A percentile compares a stretch with the other conserved stretches of the same genome.
Conservation (phyloP, 2,888 invertebrate genomes). For the Eulithis prunata region DNA sequence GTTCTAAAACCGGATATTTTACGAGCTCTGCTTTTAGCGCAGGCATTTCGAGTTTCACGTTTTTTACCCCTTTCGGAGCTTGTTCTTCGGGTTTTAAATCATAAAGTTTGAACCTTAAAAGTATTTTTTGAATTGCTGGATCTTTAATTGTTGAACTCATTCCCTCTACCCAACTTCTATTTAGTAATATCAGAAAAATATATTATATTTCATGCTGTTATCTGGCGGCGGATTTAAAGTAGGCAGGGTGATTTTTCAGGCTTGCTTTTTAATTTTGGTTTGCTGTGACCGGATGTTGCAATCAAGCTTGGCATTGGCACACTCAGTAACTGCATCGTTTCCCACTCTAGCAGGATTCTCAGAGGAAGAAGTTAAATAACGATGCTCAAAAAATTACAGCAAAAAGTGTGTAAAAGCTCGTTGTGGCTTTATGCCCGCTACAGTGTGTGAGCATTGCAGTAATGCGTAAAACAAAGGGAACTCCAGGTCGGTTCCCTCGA, state of each 20-base stretch:
- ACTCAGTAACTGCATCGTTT: background rate
- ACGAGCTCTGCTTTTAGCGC: constrained; percentile 40
- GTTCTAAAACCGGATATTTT: constrained; percentile 42
- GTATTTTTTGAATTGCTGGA: constrained; percentile 5
- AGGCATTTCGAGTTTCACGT: constrained; percentile 31
- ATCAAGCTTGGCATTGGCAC: background rate
- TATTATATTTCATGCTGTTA: background rate
- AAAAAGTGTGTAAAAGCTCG: constrained; percentile 36
- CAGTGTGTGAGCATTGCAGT: constrained; percentile 53
- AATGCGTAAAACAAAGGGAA: constrained; percentile 73
- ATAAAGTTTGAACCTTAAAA: constrained; percentile 3
- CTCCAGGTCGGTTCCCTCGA: constrained; percentile 71
- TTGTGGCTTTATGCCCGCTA: constrained; percentile 44
- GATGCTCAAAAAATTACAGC: constrained; percentile 13
- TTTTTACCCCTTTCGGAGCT: constrained; percentile 22
- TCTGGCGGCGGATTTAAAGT: background rate
- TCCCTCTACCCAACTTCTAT: background rate
- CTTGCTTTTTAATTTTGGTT: background rate
- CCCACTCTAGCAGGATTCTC: constrained; percentile 17
- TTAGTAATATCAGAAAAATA: background rate
- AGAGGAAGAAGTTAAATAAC: constrained; percentile 22
- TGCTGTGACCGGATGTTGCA: background rate
- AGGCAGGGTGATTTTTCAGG: background rate
- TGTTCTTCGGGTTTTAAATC: constrained; percentile 7
- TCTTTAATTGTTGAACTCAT: constrained; percentile 1